Conservation (phyloP, 2,797 vertebrate genomes). For the Leptatherina wallacei region DNA sequence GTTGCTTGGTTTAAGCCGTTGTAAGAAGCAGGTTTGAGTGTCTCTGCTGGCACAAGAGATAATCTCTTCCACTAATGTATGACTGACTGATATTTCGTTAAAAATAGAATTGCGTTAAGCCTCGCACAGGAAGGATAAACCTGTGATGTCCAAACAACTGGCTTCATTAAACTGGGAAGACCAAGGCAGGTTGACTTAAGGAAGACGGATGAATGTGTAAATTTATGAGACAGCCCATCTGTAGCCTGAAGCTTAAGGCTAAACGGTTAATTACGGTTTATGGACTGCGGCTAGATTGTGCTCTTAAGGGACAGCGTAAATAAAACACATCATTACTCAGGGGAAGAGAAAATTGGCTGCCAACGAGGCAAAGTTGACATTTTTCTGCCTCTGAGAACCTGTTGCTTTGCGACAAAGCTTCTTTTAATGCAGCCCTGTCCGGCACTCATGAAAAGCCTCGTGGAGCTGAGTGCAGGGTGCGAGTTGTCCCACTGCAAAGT, state of each 20-base stretch:
- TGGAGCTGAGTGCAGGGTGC: constrained; percentile 65
- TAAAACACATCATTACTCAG: constrained; percentile 87
- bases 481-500: constrained; percentile 74
- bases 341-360: constrained; percentile 65
- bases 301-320: constrained; percentile 81
- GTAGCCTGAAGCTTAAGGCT: constrained; percentile 77
- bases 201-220: constrained; percentile 78
- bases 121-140: constrained; percentile 31
- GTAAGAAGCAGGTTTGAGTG: constrained; percentile 70
- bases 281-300: constrained; percentile 79
- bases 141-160: constrained; percentile 57
- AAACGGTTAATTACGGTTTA: constrained; percentile 83
- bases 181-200: constrained; percentile 67
- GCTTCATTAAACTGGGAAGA: constrained; percentile 69
- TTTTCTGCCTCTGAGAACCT: constrained; percentile 84
- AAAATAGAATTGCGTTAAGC: constrained; percentile 14
- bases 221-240: constrained; percentile 80
- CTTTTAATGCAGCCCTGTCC: constrained; percentile 83
- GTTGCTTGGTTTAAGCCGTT: constrained; percentile 53
- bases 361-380: constrained; percentile 82
- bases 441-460: constrained; percentile 77
- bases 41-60: constrained; percentile 69
- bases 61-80: constrained; percentile 62
- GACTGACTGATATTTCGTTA: constrained; percentile 50
- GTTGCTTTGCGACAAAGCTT: constrained; percentile 90